phyloP scores from a whole-genome alignment of 2,113 vertebrate species.

The Glaucidium brasilianum region DNA sequence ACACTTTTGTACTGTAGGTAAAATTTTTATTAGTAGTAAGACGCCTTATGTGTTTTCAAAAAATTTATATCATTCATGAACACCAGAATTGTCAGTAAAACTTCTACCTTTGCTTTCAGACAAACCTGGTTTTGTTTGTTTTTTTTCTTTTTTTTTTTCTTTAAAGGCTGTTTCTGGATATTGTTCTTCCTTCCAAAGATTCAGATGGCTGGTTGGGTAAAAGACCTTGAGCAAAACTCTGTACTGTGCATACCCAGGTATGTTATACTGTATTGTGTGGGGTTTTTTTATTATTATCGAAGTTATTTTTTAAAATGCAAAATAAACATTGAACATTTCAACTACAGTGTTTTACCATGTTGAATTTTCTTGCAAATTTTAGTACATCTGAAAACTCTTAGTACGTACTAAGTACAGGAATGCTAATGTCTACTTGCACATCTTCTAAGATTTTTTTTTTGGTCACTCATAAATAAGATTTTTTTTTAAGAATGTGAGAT shows the following conservation, averaged over 20 bases:
- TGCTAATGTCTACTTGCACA: background rate
- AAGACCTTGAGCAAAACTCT: conserved; percentile 36
- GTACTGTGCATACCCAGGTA: conserved; percentile 62
- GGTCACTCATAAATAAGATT: background rate
- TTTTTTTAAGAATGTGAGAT: background rate
- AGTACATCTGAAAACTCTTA: background rate
- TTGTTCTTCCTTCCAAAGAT: conserved; percentile 38
- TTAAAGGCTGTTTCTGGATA: background rate
- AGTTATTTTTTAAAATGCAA: background rate
- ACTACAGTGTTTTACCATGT: background rate
- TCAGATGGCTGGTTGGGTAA: background rate
- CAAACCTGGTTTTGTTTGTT: background rate
- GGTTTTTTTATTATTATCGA: no score
- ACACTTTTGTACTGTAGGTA: background rate
- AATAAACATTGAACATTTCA: background rate
- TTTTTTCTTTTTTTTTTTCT: background rate
- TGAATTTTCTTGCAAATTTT: background rate
- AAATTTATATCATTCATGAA: background rate
- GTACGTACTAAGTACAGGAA: background rate
- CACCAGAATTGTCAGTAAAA: background rate
- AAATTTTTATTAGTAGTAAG: background rate
- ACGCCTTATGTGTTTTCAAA: rapidly evolving
- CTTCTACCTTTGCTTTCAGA: background rate
- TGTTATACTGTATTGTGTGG: background rate
- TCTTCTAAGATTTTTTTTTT: background rate